Evolutionary conservation across 1,140 invertebrate species (phyloP), one percentile per base, ranked within the genome.

Genomic region (Lepidurus couesii): DNA sequence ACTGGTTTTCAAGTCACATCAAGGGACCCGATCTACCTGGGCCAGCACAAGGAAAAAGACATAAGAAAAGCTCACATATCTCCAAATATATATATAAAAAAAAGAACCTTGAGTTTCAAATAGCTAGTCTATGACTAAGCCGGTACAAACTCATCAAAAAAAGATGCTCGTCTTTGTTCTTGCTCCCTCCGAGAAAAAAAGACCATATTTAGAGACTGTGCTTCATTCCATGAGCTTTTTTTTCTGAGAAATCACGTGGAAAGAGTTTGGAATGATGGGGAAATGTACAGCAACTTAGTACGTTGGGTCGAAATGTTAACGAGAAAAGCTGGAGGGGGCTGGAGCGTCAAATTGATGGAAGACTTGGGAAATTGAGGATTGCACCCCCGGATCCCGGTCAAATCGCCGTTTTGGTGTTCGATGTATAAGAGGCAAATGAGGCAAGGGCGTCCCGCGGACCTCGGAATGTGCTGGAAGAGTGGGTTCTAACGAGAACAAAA

Each of bases 361-460:
- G 53, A 65, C 53, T 65, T 65, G 53, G 53, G 53, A 65, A 65
- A 21, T 65, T 65, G 53, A 65, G 53, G 53, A 65, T 65, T 65
- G 53, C 53, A 65, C 53, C 53, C 53, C 13, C 53, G 53, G 21
- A 65, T 65, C 53, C 53, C 53, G 53, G 16, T 65, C 16, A 65
- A 65, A 65, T 65, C 53, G n/a, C 53, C 53, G 53, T 21, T 65
- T 65, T 21, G 53, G 53, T 65, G 16, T 21, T 7, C 53, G 1
- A 21, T 16, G n/a, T 65, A 65, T 7, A 65, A 65, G 53, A 65
- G 53, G 53, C 53, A 65, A 65, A 65, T 21, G 53, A 65, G 53
- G 53, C 53, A 65, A 65, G 53, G 53, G 53, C 53, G 16, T 65
- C 53, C 53, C 53, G 53, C 53, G 13, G 53, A 65, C 53, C 53